Evolutionary conservation across 2,888 invertebrate genomes (phyloP).

Genomic region (Taenaris catops): DNA sequence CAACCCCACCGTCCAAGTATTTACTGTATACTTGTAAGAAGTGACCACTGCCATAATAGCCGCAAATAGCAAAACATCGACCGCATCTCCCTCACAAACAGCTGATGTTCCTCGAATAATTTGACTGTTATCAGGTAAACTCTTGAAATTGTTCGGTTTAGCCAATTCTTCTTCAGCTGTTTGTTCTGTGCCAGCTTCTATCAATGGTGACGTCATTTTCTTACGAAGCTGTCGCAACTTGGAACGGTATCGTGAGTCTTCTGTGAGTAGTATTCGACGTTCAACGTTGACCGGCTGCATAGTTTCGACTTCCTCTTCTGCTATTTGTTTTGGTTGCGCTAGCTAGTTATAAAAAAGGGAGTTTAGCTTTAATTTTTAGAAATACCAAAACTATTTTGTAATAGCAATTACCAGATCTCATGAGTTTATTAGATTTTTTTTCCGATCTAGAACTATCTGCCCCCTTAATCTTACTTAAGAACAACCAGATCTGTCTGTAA

Average conservation of each 20-base stretch:
- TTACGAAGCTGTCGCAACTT: slow-evolving; percentile 57
- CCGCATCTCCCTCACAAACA: slow-evolving; percentile 42
- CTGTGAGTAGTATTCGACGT: slow-evolving; percentile 52
- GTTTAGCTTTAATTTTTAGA: too few species aligned
- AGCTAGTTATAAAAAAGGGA: too few species aligned
- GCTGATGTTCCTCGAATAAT: slow-evolving; percentile 74
- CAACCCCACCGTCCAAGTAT: slow-evolving; percentile 81
- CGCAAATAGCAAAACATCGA: slow-evolving; percentile 71
- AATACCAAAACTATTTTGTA: too few species aligned
- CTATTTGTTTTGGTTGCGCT: slow-evolving; percentile 36
- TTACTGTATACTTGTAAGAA: slow-evolving; percentile 78
- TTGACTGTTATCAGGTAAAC: slow-evolving; percentile 80
- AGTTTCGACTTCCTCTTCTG: slow-evolving; percentile 53
- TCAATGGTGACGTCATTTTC: slow-evolving; percentile 53
- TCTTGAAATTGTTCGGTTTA: slow-evolving; percentile 78
- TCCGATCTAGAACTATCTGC: too few species aligned
- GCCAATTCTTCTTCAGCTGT: slow-evolving; percentile 72
- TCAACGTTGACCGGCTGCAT: slow-evolving; percentile 45
- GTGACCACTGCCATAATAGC: slow-evolving; percentile 81
- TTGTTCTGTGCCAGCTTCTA: slow-evolving; percentile 36
- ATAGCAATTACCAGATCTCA: too few species aligned
- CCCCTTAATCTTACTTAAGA: too few species aligned
- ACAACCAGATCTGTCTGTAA: too few species aligned
- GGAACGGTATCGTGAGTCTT: slow-evolving; percentile 54
- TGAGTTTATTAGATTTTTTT: too few species aligned